Conservation (phyloP, 23 tunicate species). For the Oikopleura vanhoeffeni region DNA sequence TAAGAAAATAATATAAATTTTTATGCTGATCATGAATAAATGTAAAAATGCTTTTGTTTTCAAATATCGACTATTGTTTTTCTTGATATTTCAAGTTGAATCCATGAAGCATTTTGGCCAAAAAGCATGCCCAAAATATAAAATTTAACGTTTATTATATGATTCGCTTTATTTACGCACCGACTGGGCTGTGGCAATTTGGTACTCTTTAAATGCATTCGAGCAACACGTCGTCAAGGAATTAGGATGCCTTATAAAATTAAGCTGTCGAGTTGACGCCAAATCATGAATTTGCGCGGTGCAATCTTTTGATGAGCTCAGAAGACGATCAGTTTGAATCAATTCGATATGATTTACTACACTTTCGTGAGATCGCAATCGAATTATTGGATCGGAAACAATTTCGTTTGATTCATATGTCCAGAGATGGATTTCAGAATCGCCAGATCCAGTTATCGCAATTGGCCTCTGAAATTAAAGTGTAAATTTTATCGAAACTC, state of each 20-base stretch:
- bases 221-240: background rate
- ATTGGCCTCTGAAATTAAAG: background rate
- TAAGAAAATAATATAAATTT: too few relatives aligned
- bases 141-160: too few relatives aligned
- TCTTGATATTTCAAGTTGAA: too few relatives aligned
- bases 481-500: too few relatives aligned
- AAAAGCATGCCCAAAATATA: too few relatives aligned
- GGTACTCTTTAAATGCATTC: background rate
- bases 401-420: background rate
- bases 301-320: background rate
- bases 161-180: too few relatives aligned
- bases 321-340: background rate
- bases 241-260: background rate
- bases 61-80: too few relatives aligned
- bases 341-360: background rate
- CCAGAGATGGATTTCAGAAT: conserved; percentile 6
- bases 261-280: background rate
- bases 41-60: too few relatives aligned
- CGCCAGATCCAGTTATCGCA: background rate
- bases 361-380: background rate
- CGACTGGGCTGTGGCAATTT: background rate
- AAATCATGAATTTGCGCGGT: background rate
- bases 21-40: too few relatives aligned
- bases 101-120: too few relatives aligned
- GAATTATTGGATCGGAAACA: background rate